Conservation (phyloP, 2,113 vertebrate genomes). For the Talpa occidentalis region DNA sequence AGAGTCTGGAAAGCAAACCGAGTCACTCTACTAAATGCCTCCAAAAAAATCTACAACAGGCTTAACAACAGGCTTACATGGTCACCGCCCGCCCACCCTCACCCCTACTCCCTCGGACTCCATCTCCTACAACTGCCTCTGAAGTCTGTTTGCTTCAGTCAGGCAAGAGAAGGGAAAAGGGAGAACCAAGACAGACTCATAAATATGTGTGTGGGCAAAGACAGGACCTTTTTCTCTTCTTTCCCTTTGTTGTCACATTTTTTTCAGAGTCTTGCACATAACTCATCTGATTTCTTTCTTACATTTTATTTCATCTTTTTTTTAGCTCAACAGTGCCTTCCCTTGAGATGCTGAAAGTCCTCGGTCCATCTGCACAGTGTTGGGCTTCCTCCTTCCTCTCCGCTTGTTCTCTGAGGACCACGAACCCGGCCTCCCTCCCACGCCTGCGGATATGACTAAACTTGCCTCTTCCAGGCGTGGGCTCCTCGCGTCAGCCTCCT, state of each 20-base stretch:
- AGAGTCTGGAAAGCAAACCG: slow-evolving; percentile 31
- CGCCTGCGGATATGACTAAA: background rate
- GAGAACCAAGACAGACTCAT: background rate
- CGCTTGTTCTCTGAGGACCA: slow-evolving; percentile 43
- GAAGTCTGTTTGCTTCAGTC: background rate
- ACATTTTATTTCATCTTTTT: slow-evolving; percentile 23
- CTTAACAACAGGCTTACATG: too few relatives aligned
- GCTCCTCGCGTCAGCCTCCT: background rate
- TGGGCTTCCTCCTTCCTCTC: background rate
- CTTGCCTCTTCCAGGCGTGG: background rate
- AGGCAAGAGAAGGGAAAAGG: background rate
- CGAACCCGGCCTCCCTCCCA: background rate
- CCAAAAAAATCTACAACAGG: background rate
- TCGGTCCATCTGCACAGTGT: background rate
- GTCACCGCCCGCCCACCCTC: background rate
- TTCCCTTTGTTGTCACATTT: background rate
- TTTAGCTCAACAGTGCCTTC: background rate
- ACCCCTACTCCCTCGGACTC: background rate
- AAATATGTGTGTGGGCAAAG: background rate
- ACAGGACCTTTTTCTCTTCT: background rate
- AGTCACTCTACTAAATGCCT: background rate
- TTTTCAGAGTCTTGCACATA: background rate
- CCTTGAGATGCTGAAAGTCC: background rate
- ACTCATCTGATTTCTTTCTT: slow-evolving; percentile 38
- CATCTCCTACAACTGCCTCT: background rate